Evolutionary conservation across 1,140 invertebrate genomes (phyloP).

Genomic region (Eufriesea mexicana): DNA sequence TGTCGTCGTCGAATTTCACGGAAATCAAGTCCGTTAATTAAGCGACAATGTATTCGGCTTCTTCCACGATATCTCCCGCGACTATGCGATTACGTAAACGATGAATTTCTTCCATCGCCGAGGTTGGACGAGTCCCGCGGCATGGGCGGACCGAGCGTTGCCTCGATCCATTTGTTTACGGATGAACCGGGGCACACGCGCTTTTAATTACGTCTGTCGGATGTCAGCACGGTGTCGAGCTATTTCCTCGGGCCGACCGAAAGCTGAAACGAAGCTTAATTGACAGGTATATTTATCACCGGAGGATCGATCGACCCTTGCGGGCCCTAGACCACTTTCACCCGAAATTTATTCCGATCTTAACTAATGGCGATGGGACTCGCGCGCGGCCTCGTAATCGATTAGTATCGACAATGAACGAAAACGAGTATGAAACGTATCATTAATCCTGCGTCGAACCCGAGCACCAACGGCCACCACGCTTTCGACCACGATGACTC

Average conservation of each 20-base stretch:
- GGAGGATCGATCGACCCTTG: conserved; percentile 43
- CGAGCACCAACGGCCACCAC: conserved; percentile 3
- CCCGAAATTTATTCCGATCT: conserved; percentile 56
- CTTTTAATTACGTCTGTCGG: conserved; percentile 34
- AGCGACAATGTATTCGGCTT: not conserved
- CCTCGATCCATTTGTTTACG: conserved; percentile 31
- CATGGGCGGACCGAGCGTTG: not conserved
- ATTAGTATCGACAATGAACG: conserved; percentile 66
- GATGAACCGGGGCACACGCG: not conserved
- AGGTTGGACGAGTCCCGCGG: too few species aligned
- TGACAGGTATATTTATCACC: conserved; percentile 61
- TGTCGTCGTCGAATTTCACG: too few species aligned
- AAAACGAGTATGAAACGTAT: conserved; percentile 59
- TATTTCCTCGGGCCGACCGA: conserved; percentile 1
- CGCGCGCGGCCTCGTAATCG: conserved; percentile 59
- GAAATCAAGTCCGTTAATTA: conserved; percentile 8
- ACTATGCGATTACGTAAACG: not conserved
- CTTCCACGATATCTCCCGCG: not conserved
- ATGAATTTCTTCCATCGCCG: not conserved
- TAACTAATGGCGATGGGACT: conserved; percentile 47
- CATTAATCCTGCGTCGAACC: conserved; percentile 47
- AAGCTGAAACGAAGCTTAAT: conserved; percentile 50
- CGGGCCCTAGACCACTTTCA: conserved; percentile 53
- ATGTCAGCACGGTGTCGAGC: not conserved
- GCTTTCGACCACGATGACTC: conserved; percentile 25